Evolutionary conservation across 1,140 invertebrate species (phyloP).

Genomic region (Helicoverpa armigera): DNA sequence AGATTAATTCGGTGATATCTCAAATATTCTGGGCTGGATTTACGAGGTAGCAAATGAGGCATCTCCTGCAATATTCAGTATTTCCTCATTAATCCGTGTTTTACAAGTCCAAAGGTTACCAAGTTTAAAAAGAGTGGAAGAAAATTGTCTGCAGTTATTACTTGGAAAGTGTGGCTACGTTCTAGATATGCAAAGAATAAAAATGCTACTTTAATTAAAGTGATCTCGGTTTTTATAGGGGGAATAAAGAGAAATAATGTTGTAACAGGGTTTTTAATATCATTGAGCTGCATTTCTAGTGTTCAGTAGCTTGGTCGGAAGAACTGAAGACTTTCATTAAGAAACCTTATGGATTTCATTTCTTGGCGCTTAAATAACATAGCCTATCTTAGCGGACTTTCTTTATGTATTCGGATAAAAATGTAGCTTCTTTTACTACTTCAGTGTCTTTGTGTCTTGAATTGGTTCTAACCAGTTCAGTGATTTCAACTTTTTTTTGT

Average conservation of each 20-base stretch:
- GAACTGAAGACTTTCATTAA: too few relatives aligned
- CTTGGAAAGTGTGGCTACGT: conserved; percentile 28
- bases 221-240: not conserved
- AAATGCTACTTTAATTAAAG: conserved; percentile 44
- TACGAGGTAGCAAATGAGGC: not conserved
- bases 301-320: not conserved
- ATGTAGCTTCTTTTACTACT: too few relatives aligned
- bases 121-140: conserved; percentile 37
- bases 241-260: conserved; percentile 24
- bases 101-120: not conserved
- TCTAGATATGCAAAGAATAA: conserved; percentile 29
- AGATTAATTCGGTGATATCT: conserved; percentile 45
- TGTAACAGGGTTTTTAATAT: conserved; percentile 28
- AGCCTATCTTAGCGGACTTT: too few relatives aligned
- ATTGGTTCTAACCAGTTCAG: not conserved
- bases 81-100: conserved; percentile 26
- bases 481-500: too few relatives aligned
- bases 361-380: too few relatives aligned
- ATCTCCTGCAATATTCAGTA: conserved; percentile 28
- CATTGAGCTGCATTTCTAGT: conserved; percentile 9
- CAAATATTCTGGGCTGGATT: conserved; percentile 32
- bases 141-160: conserved; percentile 43
- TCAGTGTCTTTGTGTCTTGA: not conserved
- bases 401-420: too few relatives aligned
- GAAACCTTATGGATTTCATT: too few relatives aligned